A percentile compares a stretch with the other conserved stretches of the same genome.
Conservation (phyloP, 2,888 invertebrate genomes). For the Criorhina ranunculi region DNA sequence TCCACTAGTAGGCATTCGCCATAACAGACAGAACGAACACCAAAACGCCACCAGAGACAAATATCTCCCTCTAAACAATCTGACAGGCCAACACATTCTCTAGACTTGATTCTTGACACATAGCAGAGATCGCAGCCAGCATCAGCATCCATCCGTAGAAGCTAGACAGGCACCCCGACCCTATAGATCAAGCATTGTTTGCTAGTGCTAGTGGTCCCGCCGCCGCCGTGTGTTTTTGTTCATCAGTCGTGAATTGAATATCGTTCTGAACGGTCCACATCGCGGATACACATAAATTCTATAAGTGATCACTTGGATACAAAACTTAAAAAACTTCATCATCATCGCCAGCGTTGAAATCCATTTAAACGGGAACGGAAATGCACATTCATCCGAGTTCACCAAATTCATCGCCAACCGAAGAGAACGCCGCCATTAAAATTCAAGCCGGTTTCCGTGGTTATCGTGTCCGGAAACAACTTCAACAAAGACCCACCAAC, state of each 20-base stretch:
- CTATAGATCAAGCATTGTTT: slow-evolving; percentile 58
- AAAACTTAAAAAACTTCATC: not conserved
- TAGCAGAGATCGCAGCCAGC: slow-evolving; percentile 53
- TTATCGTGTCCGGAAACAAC: slow-evolving; percentile 85
- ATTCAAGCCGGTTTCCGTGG: slow-evolving; percentile 87
- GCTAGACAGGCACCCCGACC: slow-evolving; percentile 37
- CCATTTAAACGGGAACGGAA: slow-evolving; percentile 77
- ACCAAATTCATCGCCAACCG: slow-evolving; percentile 82
- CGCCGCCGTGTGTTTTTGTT: slow-evolving; percentile 35
- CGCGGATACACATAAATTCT: slow-evolving; percentile 6
- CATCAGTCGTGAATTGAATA: slow-evolving; percentile 64
- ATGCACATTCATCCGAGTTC: slow-evolving; percentile 85
- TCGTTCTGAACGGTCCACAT: slow-evolving; percentile 54
- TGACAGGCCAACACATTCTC: slow-evolving; percentile 57
- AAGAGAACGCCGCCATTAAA: slow-evolving; percentile 85
- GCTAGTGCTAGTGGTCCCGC: not conserved
- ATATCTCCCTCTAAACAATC: slow-evolving; percentile 61
- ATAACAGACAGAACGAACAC: slow-evolving; percentile 62
- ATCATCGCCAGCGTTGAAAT: slow-evolving; percentile 45
- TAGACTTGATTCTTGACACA: slow-evolving; percentile 53
- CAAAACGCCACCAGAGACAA: slow-evolving; percentile 59
- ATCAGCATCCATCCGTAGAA: slow-evolving; percentile 31
- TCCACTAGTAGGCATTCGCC: slow-evolving; percentile 64
- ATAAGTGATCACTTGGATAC: slow-evolving; percentile 1
- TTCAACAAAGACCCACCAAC: slow-evolving; percentile 79